These are phyloP conservation scores for Furcula furcula DNA, from an alignment of 2,888 invertebrate genomes.

Conservation along the genomic window DNA sequence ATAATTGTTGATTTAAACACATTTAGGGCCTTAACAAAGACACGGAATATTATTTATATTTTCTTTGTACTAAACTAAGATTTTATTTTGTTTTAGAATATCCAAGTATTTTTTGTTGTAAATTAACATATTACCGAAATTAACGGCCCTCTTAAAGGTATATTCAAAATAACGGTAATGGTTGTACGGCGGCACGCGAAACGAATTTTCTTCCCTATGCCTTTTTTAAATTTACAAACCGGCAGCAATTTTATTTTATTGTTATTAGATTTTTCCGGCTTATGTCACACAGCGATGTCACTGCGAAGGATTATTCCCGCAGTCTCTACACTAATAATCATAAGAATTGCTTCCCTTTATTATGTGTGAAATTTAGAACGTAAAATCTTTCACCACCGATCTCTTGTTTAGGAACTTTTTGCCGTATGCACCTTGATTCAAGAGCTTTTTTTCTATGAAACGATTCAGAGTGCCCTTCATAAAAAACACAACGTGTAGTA, in stretches of 20 bases:
- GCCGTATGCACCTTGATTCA: slow-evolving; percentile 38
- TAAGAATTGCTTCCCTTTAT: slow-evolving; percentile 80
- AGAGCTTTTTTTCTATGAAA: slow-evolving; percentile 41
- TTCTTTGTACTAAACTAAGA: slow-evolving; percentile 24
- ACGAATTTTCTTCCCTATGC: slow-evolving; percentile 76
- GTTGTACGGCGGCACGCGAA: slow-evolving; percentile 71
- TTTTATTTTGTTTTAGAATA: slow-evolving; percentile 15
- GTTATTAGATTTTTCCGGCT: slow-evolving; percentile 82
- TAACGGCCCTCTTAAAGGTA: slow-evolving; percentile 58
- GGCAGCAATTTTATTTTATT: slow-evolving; percentile 81
- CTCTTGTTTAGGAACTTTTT: slow-evolving; percentile 34
- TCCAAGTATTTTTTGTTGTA: slow-evolving; percentile 8
- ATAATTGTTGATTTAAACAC: slow-evolving; percentile 71
- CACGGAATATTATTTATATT: slow-evolving; percentile 36
- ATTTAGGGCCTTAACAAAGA: slow-evolving; percentile 40
- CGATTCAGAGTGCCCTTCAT: slow-evolving; percentile 40
- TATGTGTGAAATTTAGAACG: slow-evolving; percentile 78
- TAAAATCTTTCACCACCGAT: slow-evolving; percentile 53
- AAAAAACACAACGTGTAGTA: slow-evolving; percentile 56
- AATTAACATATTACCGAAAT: slow-evolving; percentile 50
- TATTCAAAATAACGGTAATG: slow-evolving; percentile 78
- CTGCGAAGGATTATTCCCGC: slow-evolving; percentile 77
- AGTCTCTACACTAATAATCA: slow-evolving; percentile 79
- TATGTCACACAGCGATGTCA: slow-evolving; percentile 76
- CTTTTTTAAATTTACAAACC: slow-evolving; percentile 79